A percentile compares a stretch with the other conserved stretches of the same genome.
Evolutionary conservation across 2,113 vertebrate species (phyloP).

Genomic region (Mormyrus iriodes): DNA sequence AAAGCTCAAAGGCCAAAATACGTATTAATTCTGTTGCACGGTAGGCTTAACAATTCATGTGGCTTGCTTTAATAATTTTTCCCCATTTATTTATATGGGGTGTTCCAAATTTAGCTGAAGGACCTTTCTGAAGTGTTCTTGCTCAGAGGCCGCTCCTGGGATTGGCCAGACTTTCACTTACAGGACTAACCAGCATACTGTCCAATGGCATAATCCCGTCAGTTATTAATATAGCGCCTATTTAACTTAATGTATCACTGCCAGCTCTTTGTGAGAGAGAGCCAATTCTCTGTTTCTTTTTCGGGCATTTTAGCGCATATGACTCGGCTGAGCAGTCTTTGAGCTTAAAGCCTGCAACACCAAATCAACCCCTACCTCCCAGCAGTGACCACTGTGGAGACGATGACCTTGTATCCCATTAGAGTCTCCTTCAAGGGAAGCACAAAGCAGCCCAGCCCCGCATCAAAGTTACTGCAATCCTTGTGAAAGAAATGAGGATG

Average conservation of each 20-base stretch:
- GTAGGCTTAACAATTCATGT: background rate
- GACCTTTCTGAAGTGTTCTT: background rate
- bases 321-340: background rate
- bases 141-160: background rate
- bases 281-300: background rate
- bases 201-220: background rate
- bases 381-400: slow-evolving; percentile 79
- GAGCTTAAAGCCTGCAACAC: background rate
- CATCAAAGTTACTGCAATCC: slow-evolving; percentile 76
- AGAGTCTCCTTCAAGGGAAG: slow-evolving; percentile 61
- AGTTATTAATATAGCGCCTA: background rate
- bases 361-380: slow-evolving; percentile 65
- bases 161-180: background rate
- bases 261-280: background rate
- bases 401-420: slow-evolving; percentile 63
- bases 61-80: background rate
- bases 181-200: background rate
- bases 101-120: slow-evolving; percentile 3
- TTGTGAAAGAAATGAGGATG: slow-evolving; percentile 22
- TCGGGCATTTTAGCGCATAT: background rate
- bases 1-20: background rate
- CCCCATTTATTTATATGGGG: background rate
- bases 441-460: slow-evolving; percentile 47
- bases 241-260: background rate
- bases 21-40: background rate